These are phyloP conservation scores for Cyphomyrus plagiostoma DNA, from an alignment of 2,113 vertebrate species.

Conservation along the genomic window DNA sequence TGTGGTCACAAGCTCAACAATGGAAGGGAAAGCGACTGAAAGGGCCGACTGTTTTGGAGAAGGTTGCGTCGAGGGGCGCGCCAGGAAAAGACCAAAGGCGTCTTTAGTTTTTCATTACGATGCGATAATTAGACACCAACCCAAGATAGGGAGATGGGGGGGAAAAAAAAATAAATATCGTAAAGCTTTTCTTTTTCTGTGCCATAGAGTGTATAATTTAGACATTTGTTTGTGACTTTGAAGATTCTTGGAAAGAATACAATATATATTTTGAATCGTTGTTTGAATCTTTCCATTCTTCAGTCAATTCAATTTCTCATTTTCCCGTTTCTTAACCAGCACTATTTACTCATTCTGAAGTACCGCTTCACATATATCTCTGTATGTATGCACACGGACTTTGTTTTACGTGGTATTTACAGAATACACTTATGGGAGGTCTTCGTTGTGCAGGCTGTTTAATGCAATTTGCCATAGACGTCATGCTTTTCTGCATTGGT, in stretches of 20 bases:
- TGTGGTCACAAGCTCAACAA: conserved; percentile 28
- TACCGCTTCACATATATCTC: neutral
- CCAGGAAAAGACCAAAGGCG: conserved; percentile 35
- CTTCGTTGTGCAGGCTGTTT: neutral
- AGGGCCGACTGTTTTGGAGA: conserved; percentile 23
- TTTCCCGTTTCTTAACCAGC: neutral
- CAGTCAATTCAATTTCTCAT: neutral
- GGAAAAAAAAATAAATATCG: conserved; percentile 25
- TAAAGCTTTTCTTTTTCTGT: conserved; percentile 21
- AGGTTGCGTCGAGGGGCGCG: conserved; percentile 20
- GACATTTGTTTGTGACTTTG: conserved; percentile 20
- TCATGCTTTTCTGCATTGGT: neutral
- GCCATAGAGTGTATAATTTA: conserved; percentile 26
- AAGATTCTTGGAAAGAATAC: conserved; percentile 22
- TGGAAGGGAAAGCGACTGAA: neutral
- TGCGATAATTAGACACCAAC: conserved; percentile 40
- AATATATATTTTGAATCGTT: conserved; percentile 30
- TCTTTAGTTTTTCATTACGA: conserved; percentile 39
- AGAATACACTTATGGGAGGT: neutral
- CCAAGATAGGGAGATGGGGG: conserved; percentile 32
- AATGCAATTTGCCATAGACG: neutral
- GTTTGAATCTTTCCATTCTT: neutral
- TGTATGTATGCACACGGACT: neutral
- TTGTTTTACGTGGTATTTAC: neutral
- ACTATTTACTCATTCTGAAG: neutral